Base-by-base conservation (phyloP, 2,113 vertebrate species). In the Sinosuthora webbiana region DNA sequence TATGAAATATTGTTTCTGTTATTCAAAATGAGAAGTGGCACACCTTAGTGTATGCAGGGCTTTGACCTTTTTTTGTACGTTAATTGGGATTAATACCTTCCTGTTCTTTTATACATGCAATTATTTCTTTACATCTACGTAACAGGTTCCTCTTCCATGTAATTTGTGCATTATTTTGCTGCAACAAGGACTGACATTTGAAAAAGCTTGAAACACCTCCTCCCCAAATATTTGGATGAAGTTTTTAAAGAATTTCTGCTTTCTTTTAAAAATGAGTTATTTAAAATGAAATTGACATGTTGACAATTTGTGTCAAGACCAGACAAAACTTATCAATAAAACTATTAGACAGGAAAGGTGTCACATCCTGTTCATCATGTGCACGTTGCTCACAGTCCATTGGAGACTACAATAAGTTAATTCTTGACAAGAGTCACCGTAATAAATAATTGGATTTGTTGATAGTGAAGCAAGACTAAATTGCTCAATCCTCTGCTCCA, bases 371-470 rank as follows among this genome's bases (percentile, higher is more conserved):
- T 70, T 81, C 62, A 69, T 65, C 45, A 25, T 8, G 30, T 65
- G 67, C 44, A 53, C 3, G 0, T 53, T 91, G 52, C 55, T 91
- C 59, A 67, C 62, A 69, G 57, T 79, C 63, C 45, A 69, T 9
- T 28, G 41, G 55, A 65, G 44, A 44, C 37, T 50, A 39, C 2
- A 4, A 0, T n/a, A 73, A 67, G 49, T 83, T 90, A 87, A 87
- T 57, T 93, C 52, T 82, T 79, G 70, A 76, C 59, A 80, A 88
- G 55, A 89, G 63, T 55, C 30, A 47, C 67, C 0, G 0, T 73
- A 93, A 95, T 87, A 91, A 95, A 91, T 91, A 91, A 94, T 52
- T 87, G 42, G 50, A 85, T 87, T 96, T 95, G 44, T 64, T 87
- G 79, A 74, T 63, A 60, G 42, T 74, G 92, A 93, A 94, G 71